Evolutionary conservation across 2,888 invertebrate genomes (phyloP), one percentile per base, ranked within the genome.

Genomic region (Epiblema foenella): DNA sequence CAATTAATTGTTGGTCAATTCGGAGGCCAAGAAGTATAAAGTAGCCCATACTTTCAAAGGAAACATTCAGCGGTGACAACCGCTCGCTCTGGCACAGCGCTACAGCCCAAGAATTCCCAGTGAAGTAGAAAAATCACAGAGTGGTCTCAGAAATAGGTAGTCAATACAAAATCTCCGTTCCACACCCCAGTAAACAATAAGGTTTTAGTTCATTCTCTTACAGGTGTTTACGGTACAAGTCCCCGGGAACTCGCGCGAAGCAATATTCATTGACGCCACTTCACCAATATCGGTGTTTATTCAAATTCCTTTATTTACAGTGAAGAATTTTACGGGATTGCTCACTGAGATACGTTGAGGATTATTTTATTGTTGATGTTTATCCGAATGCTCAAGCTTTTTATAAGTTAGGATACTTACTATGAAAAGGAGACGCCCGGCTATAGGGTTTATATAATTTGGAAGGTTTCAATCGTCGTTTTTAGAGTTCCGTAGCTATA

Each of bases 141-240:
- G 79, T 82, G 82, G 81, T 81, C 81, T 81, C 80, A 79, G 79
- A 80, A 80, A 77, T 79, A 76, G 77, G 77, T 79, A 76, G 77
- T 82, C 81, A 77, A 83, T 87, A 88, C 87, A 85, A 84, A 87
- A 89, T 87, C 85, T 87, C 80, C 74, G 84, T 78, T 85, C 84
- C 80, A 85, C 85, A 86, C 86, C 80, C 86, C 84, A 89, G 84
- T 89, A 84, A 80, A 77, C 78, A 78, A 81, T 79, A 81, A 84
- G 84, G 85, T 84, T 83, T 80, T 67, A 80, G 84, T 87, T 85
- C 82, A 85, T 84, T 83, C 81, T 75, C 77, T 76, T 79, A 79
- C 79, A 82, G 81, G 78, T 84, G 81, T 81, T 82, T 79, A 81
- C 78, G 75, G 64, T 73, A 78, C 75, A 77, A 79, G 79, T 76